These are phyloP conservation scores for Lordiphosa andalusiaca DNA, from an alignment of 2,888 invertebrate genomes.

Conservation along the genomic window DNA sequence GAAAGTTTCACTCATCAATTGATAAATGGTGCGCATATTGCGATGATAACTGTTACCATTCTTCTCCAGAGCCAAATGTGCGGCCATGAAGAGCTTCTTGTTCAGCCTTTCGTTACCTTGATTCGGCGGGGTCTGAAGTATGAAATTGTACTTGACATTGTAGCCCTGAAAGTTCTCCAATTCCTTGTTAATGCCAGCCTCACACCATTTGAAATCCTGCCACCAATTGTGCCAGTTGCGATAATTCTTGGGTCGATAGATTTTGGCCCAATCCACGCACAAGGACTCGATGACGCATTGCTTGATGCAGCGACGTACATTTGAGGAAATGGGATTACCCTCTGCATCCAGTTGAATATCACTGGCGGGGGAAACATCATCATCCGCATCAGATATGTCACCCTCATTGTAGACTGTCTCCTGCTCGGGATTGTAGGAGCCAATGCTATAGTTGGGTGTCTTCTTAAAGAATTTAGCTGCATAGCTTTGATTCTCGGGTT, in stretches of 20 bases:
- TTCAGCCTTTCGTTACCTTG: background rate
- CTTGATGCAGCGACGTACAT: background rate
- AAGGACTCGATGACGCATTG: slow-evolving; percentile 10
- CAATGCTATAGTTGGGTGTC: slow-evolving; percentile 6
- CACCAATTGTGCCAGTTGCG: slow-evolving; percentile 47
- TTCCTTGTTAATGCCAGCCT: slow-evolving; percentile 27
- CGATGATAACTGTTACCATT: slow-evolving; percentile 22
- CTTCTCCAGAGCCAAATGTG: slow-evolving; percentile 1
- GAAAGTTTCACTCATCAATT: slow-evolving; percentile 23
- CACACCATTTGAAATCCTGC: slow-evolving; percentile 38
- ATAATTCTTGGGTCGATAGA: slow-evolving; percentile 23
- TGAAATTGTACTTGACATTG: slow-evolving; percentile 19
- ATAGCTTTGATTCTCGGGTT: slow-evolving; percentile 29
- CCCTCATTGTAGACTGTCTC: background rate
- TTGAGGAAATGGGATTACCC: background rate
- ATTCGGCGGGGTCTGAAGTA: background rate
- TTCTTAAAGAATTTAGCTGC: slow-evolving; percentile 27
- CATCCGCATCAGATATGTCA: background rate
- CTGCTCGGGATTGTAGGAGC: background rate
- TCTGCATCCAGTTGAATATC: background rate
- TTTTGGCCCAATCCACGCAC: slow-evolving; percentile 13
- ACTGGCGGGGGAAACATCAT: background rate
- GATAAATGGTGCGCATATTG: slow-evolving; percentile 28
- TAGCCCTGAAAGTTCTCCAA: slow-evolving; percentile 20
- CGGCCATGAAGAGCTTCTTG: background rate